Conservation (phyloP, 2,888 invertebrate species). For the Lissocephala sabroskyi region DNA sequence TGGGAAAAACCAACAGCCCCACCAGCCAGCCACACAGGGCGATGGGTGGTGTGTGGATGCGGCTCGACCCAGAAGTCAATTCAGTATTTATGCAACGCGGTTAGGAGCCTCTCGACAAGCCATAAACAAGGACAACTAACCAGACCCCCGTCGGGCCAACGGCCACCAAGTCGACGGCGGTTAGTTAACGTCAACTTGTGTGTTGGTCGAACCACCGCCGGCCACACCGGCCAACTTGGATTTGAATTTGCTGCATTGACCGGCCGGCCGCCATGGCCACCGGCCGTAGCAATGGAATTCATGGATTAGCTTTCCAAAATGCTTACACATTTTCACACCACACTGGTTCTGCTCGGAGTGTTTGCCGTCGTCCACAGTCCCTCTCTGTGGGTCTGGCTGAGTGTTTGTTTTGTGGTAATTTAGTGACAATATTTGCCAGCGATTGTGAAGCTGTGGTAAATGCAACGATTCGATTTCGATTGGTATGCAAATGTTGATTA, state of each 20-base stretch:
- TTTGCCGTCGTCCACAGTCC: too few species aligned
- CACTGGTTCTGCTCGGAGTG: conserved; percentile 14
- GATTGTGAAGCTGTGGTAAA: not conserved
- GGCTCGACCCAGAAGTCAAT: conserved; percentile 44
- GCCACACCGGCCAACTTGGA: conserved; percentile 47
- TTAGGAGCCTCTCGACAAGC: conserved; percentile 40
- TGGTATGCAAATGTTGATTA: conserved; percentile 18
- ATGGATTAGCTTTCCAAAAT: conserved; percentile 12
- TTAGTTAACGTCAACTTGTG: conserved; percentile 24
- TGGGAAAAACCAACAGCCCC: too few species aligned
- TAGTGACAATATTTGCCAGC: conserved; percentile 9
- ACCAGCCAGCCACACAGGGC: too few species aligned
- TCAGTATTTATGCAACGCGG: conserved; percentile 56
- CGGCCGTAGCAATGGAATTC: too few species aligned
- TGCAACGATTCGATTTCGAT: conserved; percentile 2
- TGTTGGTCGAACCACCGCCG: too few species aligned
- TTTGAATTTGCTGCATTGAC: conserved; percentile 35
- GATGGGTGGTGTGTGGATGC: too few species aligned
- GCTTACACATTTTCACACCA: conserved; percentile 18
- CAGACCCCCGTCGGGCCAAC: conserved; percentile 23
- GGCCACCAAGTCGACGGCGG: conserved; percentile 40
- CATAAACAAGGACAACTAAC: conserved; percentile 47
- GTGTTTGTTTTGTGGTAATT: conserved; percentile 18
- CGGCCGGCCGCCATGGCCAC: too few species aligned
- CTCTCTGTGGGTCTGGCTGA: not conserved